Base-by-base conservation (phyloP, 1,140 invertebrate genomes). In the Pseudomyrmex cubaensis region DNA sequence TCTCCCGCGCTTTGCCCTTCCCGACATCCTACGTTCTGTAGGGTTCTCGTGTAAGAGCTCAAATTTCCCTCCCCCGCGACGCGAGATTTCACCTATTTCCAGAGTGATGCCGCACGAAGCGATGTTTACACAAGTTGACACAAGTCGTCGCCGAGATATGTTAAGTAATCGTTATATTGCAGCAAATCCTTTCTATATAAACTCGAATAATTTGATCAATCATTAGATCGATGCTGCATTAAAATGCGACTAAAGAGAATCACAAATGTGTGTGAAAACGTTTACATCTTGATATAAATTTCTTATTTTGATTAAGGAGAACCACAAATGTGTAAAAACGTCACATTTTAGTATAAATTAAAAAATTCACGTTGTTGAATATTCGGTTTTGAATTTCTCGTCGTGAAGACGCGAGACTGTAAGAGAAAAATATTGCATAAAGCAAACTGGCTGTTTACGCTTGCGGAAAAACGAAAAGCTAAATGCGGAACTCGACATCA, bases 51-150 rank as follows among this genome's bases (percentile, higher is more conserved):
- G 15, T 22, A 59, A 35, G 17, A 83, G 20, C 70, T 50, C 69
- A 46, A 57, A 17, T 73, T 78, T 48, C 48, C 35, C 17, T n/a
- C 56, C n/a, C 48, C 15, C n/a, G 35, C 59, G 48, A 52, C 25
- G 13, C 3, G 46, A 44, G 66, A 61, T 72, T 72, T 80, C 54
- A 72, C 44, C 66, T 56, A 72, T 59, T 80, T 35, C 44, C 22
- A 2, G 44, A 59, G 22, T 20, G 69, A 1, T 8, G n/a, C 54
- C 64, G 25, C 17, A 25, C 9, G n/a, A 20, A 57, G 5, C 64
- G 64, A 70, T 80, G 54, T 80, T 61, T 70, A 59, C 61, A 44
- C 15, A 44, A 44, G 20, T 25, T 70, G 54, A 80, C 76, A 72
- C 10, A 59, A n/a, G 48, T 80, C 54, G 44, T 80, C 54, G 44